These are phyloP conservation scores for Bombus soroeensis DNA, from an alignment of 1,140 invertebrate species.

Conservation along the genomic window DNA sequence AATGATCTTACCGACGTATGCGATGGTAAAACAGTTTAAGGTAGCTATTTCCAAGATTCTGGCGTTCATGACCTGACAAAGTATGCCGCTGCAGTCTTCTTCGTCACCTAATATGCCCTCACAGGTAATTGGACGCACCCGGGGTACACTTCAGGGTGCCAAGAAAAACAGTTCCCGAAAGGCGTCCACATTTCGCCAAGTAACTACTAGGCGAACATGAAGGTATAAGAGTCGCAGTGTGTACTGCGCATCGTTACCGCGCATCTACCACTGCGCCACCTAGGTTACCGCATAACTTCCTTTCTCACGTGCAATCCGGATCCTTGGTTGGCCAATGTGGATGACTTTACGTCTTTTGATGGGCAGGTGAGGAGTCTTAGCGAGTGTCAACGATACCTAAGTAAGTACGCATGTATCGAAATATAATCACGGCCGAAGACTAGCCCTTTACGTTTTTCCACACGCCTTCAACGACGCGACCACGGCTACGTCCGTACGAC, in stretches of 20 bases:
- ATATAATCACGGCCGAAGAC: conserved; percentile 62
- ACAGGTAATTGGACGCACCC: conserved; percentile 50
- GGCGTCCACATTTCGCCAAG: conserved; percentile 82
- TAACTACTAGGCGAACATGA: conserved; percentile 69
- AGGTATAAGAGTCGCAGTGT: background rate
- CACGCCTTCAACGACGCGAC: conserved; percentile 61
- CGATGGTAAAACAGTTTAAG: conserved; percentile 13
- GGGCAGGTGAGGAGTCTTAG: conserved; percentile 83
- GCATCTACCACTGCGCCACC: background rate
- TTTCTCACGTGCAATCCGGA: conserved; percentile 64
- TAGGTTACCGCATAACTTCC: background rate
- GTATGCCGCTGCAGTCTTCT: background rate
- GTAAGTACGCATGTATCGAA: conserved; percentile 52
- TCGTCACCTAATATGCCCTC: conserved; percentile 38
- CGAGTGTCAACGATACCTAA: conserved; percentile 80
- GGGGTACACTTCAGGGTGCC: conserved; percentile 68
- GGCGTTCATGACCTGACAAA: background rate
- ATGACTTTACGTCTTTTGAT: conserved; percentile 83
- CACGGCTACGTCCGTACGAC: conserved; percentile 59
- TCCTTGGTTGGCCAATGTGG: conserved; percentile 80
- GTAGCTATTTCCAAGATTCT: background rate
- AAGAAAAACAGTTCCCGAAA: conserved; percentile 78
- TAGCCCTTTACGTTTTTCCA: conserved; percentile 56
- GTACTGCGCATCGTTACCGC: background rate
- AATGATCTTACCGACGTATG: conserved; percentile 8